Conservation (phyloP, 2,888 invertebrate genomes). For the Drosophila mimetica region DNA sequence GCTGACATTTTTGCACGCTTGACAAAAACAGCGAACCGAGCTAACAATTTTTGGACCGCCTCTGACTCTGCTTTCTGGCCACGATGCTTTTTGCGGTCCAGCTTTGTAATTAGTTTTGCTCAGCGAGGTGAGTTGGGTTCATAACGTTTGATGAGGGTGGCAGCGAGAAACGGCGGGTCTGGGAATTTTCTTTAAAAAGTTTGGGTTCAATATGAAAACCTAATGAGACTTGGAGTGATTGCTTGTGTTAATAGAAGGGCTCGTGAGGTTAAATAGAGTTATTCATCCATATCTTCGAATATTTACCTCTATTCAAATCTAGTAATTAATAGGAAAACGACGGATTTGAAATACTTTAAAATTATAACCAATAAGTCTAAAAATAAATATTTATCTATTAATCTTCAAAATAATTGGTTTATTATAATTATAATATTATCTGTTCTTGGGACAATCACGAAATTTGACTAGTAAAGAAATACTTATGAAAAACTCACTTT, state of each 20-base stretch:
- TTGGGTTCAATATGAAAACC: slow-evolving; percentile 20
- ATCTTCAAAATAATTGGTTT: too few relatives aligned
- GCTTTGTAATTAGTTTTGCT: slow-evolving; percentile 72
- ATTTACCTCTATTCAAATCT: too few relatives aligned
- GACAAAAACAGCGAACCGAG: slow-evolving; percentile 62
- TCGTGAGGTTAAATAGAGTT: not conserved
- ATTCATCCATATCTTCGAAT: too few relatives aligned
- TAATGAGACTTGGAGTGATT: slow-evolving; percentile 16
- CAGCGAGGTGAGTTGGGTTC: slow-evolving; percentile 31
- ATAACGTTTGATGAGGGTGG: slow-evolving; percentile 41
- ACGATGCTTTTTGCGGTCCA: slow-evolving; percentile 63
- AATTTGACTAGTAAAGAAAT: too few relatives aligned
- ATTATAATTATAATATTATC: too few relatives aligned
- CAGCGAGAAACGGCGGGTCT: not conserved
- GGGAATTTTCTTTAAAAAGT: slow-evolving; percentile 14
- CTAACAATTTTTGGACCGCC: slow-evolving; percentile 31
- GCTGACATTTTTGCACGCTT: slow-evolving; percentile 65
- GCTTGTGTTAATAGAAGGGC: not conserved
- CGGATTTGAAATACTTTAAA: too few relatives aligned
- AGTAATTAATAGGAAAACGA: too few relatives aligned
- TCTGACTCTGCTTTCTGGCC: slow-evolving; percentile 43
- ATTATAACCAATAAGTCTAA: too few relatives aligned
- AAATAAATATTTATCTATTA: too few relatives aligned
- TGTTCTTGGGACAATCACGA: too few relatives aligned
- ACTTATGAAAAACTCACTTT: too few relatives aligned